Evolutionary conservation across 2,888 invertebrate species (phyloP), one percentile per base, ranked within the genome.

Genomic region (Lithophane socia): DNA sequence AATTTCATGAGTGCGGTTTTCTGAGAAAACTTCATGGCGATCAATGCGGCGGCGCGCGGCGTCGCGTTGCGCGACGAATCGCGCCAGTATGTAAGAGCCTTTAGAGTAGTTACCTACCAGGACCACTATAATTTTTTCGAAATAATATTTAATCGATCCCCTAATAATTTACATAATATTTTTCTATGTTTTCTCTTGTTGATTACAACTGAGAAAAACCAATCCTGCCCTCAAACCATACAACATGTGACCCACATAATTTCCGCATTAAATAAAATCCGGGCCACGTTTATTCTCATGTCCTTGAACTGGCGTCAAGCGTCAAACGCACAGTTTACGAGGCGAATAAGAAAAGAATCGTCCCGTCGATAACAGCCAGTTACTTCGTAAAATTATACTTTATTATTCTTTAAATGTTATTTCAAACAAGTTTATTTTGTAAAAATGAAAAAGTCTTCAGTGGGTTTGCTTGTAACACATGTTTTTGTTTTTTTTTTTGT

Each of bases 331-430:
- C 73, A 63, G 65, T 86, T 86, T 80, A 85, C 68, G 80, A 76
- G 47, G 56, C 76, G 49, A 73, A 76, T 71, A 75, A 68, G 75
- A 37, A 73, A 75, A 66, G 61, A 60, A 84, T 79, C 21, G 85
- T 73, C 67, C 64, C 78, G 63, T 73, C 79, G 75, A 86, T 83
- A 79, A 79, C 85, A 77, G 49, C 81, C 73, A 56, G 82, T 75
- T 61, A 86, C 87, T 86, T 73, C 87, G 80, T 83, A 83, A 81
- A 83, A 86, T 79, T 86, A 85, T 80, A 83, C 75, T 86, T 86
- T 86, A 86, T 76, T 86, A 70, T 75, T 77, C 60, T 86, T 84
- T 83, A 79, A 86, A 77, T 85, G 80, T 83, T 83, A 86, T 86
- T 80, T 77, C 77, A 64, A 66, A 78, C 73, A 75, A 78, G 66